Base-by-base conservation (phyloP, 2,113 vertebrate species). In the Loxodonta africana region DNA sequence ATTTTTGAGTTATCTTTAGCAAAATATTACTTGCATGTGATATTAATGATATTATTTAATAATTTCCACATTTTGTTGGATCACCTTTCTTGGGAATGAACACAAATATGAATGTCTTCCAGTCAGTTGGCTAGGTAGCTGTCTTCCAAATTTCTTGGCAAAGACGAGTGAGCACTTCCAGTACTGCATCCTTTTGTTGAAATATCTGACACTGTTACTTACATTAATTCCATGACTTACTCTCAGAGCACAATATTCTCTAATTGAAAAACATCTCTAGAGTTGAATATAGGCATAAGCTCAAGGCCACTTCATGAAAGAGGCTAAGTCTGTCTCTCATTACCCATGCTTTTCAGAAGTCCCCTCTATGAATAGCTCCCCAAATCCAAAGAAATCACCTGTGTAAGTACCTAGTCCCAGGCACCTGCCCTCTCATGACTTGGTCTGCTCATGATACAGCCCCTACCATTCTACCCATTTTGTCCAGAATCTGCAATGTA, bases 381-480 rank as follows among this genome's bases (percentile, higher is more conserved):
- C 26, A 67, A 69, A 4, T 53, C 67, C 33, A 17, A 17, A 63
- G 37, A 73, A 3, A 28, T 18, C 25, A 14, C 21, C 1, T 25
- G 0, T 28, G 3, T 6, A 21, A 7, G 15, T 17, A 4, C 33
- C 2, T 57, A 83, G 2, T 12, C 88, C 30, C 48, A 67, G 44
- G 25, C 0, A 37, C 11, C 33, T 84, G 33, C 26, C 46, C 3
- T 1, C 23, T 17, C 28, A 0, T 51, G n/a, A 14, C 26, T 53
- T 33, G 23, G 11, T 0, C 3, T 33, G 67, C 14, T 76, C 41
- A 41, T 57, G 44, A 7, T 28, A 12, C 0, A 41, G 1, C 12
- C 4, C 6, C 28, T 74, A 65, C 44, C 5, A 26, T 14, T 11
- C 2, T 63, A 73, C 2, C 3, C 3, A 6, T 15, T 28, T 63